phyloP scores from a whole-genome alignment of 1,140 invertebrate genomes.

The Lasioglossum baleicum region DNA sequence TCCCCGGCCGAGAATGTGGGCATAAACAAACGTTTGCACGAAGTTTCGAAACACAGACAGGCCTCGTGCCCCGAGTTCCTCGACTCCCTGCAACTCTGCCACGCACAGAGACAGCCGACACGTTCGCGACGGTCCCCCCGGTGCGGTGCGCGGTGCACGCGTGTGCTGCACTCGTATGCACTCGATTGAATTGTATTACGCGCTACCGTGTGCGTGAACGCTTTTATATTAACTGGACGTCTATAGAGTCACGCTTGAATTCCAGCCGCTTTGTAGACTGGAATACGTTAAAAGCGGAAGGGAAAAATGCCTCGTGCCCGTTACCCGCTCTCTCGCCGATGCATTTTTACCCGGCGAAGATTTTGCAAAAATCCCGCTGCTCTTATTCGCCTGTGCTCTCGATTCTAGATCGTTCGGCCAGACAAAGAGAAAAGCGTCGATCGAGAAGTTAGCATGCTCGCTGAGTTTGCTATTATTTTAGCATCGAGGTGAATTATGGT shows the following conservation, averaged over 20 bases:
- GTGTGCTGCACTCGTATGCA: not conserved
- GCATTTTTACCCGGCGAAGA: not conserved
- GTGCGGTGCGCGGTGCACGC: not conserved
- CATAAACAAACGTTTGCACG: constrained; percentile 57
- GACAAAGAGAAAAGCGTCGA: too few species aligned
- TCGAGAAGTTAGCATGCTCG: too few species aligned
- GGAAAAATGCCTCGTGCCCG: constrained; percentile 11
- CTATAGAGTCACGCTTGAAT: constrained; percentile 52
- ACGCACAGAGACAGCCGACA: not conserved
- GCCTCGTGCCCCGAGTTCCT: constrained; percentile 50
- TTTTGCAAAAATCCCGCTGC: not conserved
- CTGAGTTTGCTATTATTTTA: too few species aligned
- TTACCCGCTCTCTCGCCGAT: not conserved
- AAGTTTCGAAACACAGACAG: constrained; percentile 55
- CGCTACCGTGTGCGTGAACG: constrained; percentile 47
- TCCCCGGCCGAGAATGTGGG: constrained; percentile 47
- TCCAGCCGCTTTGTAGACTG: constrained; percentile 35
- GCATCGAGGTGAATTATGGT: too few species aligned
- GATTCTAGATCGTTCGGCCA: too few species aligned
- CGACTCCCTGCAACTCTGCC: not conserved
- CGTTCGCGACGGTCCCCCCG: not conserved
- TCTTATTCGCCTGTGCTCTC: too few species aligned
- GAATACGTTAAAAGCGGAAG: constrained; percentile 39
- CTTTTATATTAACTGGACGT: constrained; percentile 45
- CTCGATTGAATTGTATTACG: constrained; percentile 59